Conservation (phyloP, 2,888 invertebrate genomes). For the Eilema caniola region DNA sequence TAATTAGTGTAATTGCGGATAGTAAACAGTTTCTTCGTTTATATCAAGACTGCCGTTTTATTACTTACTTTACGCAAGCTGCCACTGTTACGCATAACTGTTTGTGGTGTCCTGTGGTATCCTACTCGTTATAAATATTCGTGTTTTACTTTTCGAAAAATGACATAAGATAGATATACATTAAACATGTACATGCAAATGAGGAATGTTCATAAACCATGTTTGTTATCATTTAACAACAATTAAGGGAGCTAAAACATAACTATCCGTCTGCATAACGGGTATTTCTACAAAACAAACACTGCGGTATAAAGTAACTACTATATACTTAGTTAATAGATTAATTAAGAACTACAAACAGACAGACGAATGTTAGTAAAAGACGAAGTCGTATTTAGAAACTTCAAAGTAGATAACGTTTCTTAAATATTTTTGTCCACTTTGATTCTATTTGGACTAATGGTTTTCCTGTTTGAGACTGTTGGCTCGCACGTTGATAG, state of each 20-base stretch:
- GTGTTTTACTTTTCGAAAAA: too few species aligned
- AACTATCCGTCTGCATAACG: constrained; percentile 6
- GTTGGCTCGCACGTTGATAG: background rate
- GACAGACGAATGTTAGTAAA: constrained; percentile 19
- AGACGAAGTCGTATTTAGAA: constrained; percentile 20
- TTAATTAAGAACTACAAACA: constrained; percentile 32
- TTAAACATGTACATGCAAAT: too few species aligned
- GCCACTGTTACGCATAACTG: too few species aligned
- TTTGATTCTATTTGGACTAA: constrained; percentile 54
- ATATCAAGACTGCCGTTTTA: too few species aligned
- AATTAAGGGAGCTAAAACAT: constrained; percentile 5
- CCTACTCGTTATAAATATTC: too few species aligned
- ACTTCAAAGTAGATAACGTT: constrained; percentile 44
- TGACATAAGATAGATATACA: too few species aligned
- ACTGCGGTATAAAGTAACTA: constrained; percentile 16
- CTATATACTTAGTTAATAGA: constrained; percentile 20
- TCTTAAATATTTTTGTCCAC: constrained; percentile 39
- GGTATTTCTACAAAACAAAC: constrained; percentile 24
- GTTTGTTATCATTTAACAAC: background rate
- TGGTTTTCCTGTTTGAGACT: constrained; percentile 43
- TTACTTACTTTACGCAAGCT: too few species aligned
- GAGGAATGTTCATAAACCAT: background rate
- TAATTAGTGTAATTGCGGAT: too few species aligned
- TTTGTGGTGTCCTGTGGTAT: too few species aligned
- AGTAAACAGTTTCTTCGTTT: too few species aligned